Percentiles rank a stretch among this genome's conserved stretches.
These are phyloP conservation scores for Isaurus tuberculatus DNA, from an alignment of 92 coral and sea anemone species.

Conservation along the genomic window DNA sequence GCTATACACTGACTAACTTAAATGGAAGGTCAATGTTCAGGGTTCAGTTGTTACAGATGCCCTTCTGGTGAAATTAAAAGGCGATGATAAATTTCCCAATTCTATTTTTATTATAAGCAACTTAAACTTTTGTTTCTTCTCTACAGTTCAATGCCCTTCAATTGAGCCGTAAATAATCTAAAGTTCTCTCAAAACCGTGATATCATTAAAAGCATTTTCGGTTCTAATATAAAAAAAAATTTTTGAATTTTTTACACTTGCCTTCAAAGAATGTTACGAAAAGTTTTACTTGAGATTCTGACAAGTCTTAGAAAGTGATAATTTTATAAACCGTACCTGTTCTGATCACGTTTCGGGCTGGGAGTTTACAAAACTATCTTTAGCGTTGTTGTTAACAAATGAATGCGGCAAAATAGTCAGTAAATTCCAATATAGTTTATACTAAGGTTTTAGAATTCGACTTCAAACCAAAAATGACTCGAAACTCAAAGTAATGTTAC, in stretches of 20 bases:
- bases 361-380: constrained; percentile 23
- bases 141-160: constrained; percentile 9
- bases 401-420: neutral
- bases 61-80: too few relatives aligned
- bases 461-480: neutral
- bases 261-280: neutral
- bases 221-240: too few relatives aligned
- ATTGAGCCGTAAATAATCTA: constrained; percentile 5
- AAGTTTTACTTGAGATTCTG: neutral
- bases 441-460: neutral
- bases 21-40: neutral
- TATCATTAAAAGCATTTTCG: too few relatives aligned
- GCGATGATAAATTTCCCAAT: too few relatives aligned
- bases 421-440: neutral
- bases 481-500: neutral
- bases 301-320: neutral
- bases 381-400: neutral
- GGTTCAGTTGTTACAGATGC: neutral
- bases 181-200: too few relatives aligned
- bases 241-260: too few relatives aligned
- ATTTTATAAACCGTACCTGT: constrained; percentile 33
- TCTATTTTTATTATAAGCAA: neutral
- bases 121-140: neutral
- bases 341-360: constrained; percentile 25
- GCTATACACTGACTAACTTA: too few relatives aligned